A percentile compares a stretch with the other conserved stretches of the same genome.
phyloP scores from a whole-genome alignment of 2,113 vertebrate genomes.

The Percopsis transmontana region DNA sequence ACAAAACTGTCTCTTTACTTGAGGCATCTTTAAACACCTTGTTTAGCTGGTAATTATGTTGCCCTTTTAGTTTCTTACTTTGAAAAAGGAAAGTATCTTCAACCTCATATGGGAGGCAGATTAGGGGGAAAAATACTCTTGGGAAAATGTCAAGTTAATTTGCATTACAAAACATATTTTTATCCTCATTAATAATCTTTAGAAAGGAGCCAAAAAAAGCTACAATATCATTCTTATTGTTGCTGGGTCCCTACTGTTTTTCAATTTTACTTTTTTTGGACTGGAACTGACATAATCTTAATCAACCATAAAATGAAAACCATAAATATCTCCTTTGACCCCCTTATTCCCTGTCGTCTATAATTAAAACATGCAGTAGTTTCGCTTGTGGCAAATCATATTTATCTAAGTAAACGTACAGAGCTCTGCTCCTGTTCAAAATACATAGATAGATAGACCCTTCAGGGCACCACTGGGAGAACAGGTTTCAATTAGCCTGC shows the following conservation, averaged over 20 bases:
- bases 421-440: conserved; percentile 15
- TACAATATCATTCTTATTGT: background rate
- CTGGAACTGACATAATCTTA: background rate
- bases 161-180: conserved; percentile 18
- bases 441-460: conserved; percentile 34
- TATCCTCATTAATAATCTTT: conserved; percentile 12
- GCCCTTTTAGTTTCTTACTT: conserved; percentile 1
- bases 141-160: conserved; percentile 32
- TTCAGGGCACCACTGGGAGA: conserved; percentile 47
- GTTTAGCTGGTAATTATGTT: conserved; percentile 31
- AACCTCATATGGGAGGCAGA: conserved; percentile 26
- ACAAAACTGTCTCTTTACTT: no score
- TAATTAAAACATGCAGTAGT: conserved; percentile 26
- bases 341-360: conserved; percentile 31
- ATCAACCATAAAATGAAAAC: background rate
- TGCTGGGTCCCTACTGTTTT: background rate
- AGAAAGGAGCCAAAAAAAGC: background rate
- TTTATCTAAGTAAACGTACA: conserved; percentile 51
- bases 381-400: conserved; percentile 12
- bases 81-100: conserved; percentile 13
- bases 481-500: conserved; percentile 63
- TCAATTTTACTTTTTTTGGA: background rate
- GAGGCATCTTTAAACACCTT: conserved; percentile 6
- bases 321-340: background rate
- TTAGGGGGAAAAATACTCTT: conserved; percentile 3